Conservation (phyloP, 2,888 invertebrate genomes). For the Stenchaetothrips biformis region DNA sequence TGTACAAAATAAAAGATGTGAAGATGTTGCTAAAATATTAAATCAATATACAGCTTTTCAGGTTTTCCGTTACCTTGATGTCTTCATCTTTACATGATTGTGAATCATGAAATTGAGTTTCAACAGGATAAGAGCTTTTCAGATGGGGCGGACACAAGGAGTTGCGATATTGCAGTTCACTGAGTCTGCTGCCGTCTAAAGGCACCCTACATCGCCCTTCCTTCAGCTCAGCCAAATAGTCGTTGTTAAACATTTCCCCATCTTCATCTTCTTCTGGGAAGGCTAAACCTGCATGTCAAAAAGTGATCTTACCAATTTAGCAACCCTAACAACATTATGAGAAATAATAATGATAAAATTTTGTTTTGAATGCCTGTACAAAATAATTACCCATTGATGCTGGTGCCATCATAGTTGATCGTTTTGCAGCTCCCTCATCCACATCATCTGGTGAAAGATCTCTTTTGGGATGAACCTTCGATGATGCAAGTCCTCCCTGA, state of each 20-base stretch:
- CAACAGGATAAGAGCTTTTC: conserved; percentile 78
- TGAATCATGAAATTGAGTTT: conserved; percentile 60
- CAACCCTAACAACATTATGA: conserved; percentile 35
- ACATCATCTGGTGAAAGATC: neutral
- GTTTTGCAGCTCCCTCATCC: conserved; percentile 29
- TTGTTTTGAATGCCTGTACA: neutral
- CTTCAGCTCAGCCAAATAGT: conserved; percentile 60
- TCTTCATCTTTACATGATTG: conserved; percentile 58
- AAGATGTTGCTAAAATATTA: neutral
- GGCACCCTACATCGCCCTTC: conserved; percentile 50
- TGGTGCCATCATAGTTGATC: conserved; percentile 36
- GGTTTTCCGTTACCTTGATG: conserved; percentile 53
- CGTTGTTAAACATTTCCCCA: conserved; percentile 77
- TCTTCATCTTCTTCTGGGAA: conserved; percentile 80
- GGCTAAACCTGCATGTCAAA: conserved; percentile 42
- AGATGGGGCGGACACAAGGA: conserved; percentile 79
- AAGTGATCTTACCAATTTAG: conserved; percentile 43
- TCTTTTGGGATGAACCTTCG: neutral
- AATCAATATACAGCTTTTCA: neutral
- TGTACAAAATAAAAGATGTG: neutral
- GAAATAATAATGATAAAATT: conserved; percentile 27
- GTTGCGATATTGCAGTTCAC: conserved; percentile 72
- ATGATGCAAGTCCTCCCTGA: neutral
- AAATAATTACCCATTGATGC: conserved; percentile 27
- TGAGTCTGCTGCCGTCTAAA: conserved; percentile 47